These are phyloP conservation scores for Paracentrotus lividus DNA, from an alignment of 53 echinoderm and acorn worm genomes.

Conservation along the genomic window DNA sequence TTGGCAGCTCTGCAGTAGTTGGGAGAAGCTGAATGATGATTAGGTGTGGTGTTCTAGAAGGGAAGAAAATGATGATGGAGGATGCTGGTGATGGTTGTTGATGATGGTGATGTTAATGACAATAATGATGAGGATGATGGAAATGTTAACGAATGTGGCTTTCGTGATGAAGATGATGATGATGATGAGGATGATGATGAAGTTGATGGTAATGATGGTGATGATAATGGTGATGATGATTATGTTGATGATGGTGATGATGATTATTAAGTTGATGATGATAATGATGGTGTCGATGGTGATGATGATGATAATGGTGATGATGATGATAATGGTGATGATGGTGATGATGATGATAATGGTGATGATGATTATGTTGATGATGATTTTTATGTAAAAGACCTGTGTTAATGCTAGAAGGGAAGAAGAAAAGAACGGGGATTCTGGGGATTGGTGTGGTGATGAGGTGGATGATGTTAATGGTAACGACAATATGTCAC, in stretches of 20 bases:
- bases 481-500: background rate
- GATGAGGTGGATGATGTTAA: background rate
- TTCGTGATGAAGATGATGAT: background rate
- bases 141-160: background rate
- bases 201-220: background rate
- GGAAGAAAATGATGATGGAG: background rate
- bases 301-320: background rate
- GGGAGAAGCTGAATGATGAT: background rate
- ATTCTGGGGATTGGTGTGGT: background rate
- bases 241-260: background rate
- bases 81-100: background rate
- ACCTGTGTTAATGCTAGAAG: background rate
- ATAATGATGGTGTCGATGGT: slow-evolving; percentile 11
- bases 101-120: background rate
- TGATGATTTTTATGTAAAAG: background rate
- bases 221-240: background rate
- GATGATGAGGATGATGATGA: background rate
- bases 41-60: background rate
- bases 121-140: background rate
- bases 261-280: background rate
- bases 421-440: background rate
- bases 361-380: background rate
- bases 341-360: background rate
- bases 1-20: no score
- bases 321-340: background rate